Base-by-base conservation (phyloP, 2,888 invertebrate genomes). In the Heterodera filipjevi region DNA sequence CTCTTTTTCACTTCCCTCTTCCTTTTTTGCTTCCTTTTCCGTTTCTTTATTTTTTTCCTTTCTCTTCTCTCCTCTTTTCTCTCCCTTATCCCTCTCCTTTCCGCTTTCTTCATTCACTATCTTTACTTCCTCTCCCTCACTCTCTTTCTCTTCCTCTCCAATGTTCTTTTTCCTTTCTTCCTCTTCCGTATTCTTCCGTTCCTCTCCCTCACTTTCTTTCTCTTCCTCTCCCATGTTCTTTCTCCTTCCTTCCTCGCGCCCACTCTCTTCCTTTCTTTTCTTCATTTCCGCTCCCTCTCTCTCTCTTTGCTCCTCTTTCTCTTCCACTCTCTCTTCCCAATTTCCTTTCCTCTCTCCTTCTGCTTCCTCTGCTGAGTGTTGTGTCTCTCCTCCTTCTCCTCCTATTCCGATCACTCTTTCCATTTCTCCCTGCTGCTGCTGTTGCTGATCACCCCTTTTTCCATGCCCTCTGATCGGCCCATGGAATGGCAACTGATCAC, bases 401-500 rank as follows among this genome's bases (percentile, higher is more conserved):
- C 8, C 12, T 6, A 2, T 27, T 35, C n/a, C 59, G 35, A 64
- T 12, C 16, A 19, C 30, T 59, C 74, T 64, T n/a, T 33, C 32
- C 39, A 46, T 30, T 32, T 27, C 71, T 27, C 33, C 6, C 44
- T 44, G n/a, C n/a, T n/a, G n/a, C 33, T 27, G 66, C 66, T 2
- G 66, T 12, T 3, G 30, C 5, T 12, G 49, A 53, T 53, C 59
- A 27, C 27, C 59, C 59, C 19, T 49, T 71, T 22, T 75, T 73
- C 49, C 64, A 59, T 64, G 74, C 16, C 16, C 75, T 39, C 27
- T 35, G 78, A 71, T 30, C 16, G 44, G 44, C 8, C 71, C 39
- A 3, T 71, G 30, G 22, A 46, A 44, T 6, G 71, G 71, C 44
- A 71, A 14, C 10, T 44, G 71, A 44, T 71, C 76, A 3, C 84